Percentiles rank a stretch among this genome's conserved stretches.
phyloP scores from a whole-genome alignment of 2,797 vertebrate genomes.

The Hirundo rustica region DNA sequence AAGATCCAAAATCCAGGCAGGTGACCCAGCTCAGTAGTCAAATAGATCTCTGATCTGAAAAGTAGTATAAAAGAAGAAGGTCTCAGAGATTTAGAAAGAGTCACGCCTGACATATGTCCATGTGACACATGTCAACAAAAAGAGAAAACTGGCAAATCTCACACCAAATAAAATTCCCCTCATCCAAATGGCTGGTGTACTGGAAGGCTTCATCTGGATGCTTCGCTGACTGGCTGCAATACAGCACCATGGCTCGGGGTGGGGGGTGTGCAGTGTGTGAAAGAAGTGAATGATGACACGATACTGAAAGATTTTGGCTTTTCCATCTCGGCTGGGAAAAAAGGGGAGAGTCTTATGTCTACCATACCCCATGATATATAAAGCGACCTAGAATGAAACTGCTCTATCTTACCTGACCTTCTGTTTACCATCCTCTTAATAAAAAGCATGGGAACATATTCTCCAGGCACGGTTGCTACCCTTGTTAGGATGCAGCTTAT shows the following conservation, averaged over 20 bases:
- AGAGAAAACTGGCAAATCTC: not conserved
- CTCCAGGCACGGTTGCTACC: not conserved
- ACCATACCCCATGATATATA: not conserved
- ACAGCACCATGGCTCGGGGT: not conserved
- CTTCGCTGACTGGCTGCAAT: not conserved
- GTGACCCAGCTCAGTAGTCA: not conserved
- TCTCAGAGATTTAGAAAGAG: not conserved
- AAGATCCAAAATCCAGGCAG: not conserved
- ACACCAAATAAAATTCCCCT: not conserved
- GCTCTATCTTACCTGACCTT: not conserved
- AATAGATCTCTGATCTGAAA: not conserved
- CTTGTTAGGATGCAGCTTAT: conserved; percentile 28
- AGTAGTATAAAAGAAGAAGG: not conserved
- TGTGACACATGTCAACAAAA: not conserved
- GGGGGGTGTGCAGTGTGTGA: not conserved
- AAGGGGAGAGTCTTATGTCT: not conserved
- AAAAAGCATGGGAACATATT: not conserved
- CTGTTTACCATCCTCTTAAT: not conserved
- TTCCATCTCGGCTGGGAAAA: not conserved
- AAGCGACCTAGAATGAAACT: not conserved
- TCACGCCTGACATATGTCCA: not conserved
- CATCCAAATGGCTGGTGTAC: not conserved
- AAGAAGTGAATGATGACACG: not conserved
- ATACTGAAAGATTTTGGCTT: not conserved
- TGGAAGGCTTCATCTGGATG: not conserved